These are phyloP conservation scores for Thalassarche chlororhynchos DNA, from an alignment of 2,113 vertebrate genomes.

Conservation along the genomic window DNA sequence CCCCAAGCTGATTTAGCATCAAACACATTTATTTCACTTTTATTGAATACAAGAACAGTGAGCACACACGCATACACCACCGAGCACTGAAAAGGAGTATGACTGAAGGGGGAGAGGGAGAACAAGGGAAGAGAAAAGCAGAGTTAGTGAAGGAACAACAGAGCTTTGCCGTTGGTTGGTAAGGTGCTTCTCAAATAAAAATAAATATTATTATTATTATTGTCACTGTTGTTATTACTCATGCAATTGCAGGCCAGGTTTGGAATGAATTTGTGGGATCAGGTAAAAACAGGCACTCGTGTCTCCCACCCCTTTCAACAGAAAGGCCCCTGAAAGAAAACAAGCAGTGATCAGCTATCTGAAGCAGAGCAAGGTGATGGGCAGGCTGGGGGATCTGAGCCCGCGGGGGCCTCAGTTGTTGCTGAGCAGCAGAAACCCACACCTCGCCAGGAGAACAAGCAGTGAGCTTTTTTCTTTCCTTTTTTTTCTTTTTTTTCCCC, in stretches of 20 bases:
- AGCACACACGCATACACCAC: slow-evolving; percentile 94
- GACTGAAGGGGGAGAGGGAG: slow-evolving; percentile 64
- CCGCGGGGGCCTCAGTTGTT: neutral
- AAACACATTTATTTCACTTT: slow-evolving; percentile 95
- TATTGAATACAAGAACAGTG: slow-evolving; percentile 95
- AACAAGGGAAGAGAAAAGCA: slow-evolving; percentile 66
- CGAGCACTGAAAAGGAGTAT: slow-evolving; percentile 81
- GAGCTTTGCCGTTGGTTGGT: slow-evolving; percentile 68
- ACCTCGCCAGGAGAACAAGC: neutral
- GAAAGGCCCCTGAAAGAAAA: slow-evolving; percentile 60
- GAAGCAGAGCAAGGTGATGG: neutral
- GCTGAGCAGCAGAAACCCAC: slow-evolving; percentile 27
- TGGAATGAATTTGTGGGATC: slow-evolving; percentile 70
- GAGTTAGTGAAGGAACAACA: slow-evolving; percentile 74
- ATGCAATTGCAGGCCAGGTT: slow-evolving; percentile 80
- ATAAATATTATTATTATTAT: slow-evolving; percentile 48
- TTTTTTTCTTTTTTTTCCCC: neutral
- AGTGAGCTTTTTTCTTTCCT: neutral
- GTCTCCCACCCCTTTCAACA: slow-evolving; percentile 58
- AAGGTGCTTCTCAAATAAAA: slow-evolving; percentile 79
- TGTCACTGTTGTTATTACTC: slow-evolving; percentile 69
- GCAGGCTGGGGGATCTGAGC: neutral
- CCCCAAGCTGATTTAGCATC: slow-evolving; percentile 71
- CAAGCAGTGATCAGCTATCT: neutral
- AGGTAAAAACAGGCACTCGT: slow-evolving; percentile 73